Base-by-base conservation (phyloP, 2,888 invertebrate species). In the Blastobasis adustella region DNA sequence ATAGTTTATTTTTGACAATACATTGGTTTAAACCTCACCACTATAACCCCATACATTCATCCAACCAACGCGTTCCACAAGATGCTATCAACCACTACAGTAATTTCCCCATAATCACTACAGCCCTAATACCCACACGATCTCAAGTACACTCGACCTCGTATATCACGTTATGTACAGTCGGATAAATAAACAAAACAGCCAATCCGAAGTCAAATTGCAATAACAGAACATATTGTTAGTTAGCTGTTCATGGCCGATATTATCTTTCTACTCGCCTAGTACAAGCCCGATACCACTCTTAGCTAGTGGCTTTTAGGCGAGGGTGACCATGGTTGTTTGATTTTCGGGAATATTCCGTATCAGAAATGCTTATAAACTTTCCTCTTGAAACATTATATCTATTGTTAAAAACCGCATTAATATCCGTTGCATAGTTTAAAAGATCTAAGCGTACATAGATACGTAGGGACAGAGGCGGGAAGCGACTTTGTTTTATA, bases 201-300 rank as follows among this genome's bases (percentile, higher is more conserved):
- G 60, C 56, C 57, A 54, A 66, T 54, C 42, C 41, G 58, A 61
- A 65, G 60, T 58, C 70, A 72, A 76, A 69, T 72, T 54, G 62
- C 68, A 68, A 69, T 76, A 74, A 67, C 65, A 67, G 61, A 73
- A 67, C 79, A 79, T 82, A 81, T 78, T 82, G 81, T 79, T 73
- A 71, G 67, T 23, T 67, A 47, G 23, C 47, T 40, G 49, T 66
- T 60, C 58, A 64, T 55, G 58, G 53, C 53, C 58, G 84, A 86
- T 83, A 69, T 71, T 82, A 84, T 86, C 86, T 86, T 81, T 81
- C 77, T 73, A 69, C 72, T 71, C 70, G 76, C 63, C 79, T 76
- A 76, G 71, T 79, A 72, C 67, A 69, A 58, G 69, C 68, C 70
- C 72, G 73, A 75, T 77, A 72, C 67, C 61, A 69, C 64, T 69